Conservation (phyloP, 2,888 invertebrate species). For the Idaea dimidiata region DNA sequence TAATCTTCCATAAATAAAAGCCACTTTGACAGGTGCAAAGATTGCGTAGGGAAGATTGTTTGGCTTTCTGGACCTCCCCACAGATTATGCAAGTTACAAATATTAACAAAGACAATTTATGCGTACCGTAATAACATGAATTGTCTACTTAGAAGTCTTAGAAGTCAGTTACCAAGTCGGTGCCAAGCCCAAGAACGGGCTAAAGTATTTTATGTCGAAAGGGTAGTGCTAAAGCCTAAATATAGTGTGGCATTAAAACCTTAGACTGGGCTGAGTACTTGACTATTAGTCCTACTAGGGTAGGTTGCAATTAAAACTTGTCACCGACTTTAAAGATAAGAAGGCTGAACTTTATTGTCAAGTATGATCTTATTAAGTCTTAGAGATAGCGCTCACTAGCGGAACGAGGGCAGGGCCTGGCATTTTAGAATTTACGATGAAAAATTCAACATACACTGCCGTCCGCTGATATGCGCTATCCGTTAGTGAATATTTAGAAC, state of each 20-base stretch:
- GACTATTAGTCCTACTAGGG: not conserved
- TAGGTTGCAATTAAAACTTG: not conserved
- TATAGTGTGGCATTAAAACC: not conserved
- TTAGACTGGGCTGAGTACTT: not conserved
- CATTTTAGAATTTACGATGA: no score
- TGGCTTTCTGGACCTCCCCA: not conserved
- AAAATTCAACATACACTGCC: no score
- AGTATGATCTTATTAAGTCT: not conserved
- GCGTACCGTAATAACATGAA: slow-evolving; percentile 1
- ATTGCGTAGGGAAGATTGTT: not conserved
- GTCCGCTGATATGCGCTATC: no score
- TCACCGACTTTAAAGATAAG: not conserved
- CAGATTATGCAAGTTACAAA: not conserved
- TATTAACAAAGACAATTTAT: slow-evolving; percentile 1
- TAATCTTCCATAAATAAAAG: not conserved
- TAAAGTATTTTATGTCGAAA: not conserved
- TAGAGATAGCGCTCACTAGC: not conserved
- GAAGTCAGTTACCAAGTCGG: not conserved
- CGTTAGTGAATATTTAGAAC: no score
- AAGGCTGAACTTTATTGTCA: not conserved
- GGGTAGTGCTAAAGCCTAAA: not conserved
- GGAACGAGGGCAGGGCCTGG: no score
- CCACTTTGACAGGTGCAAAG: not conserved
- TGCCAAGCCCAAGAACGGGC: not conserved
- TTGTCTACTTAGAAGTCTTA: not conserved